phyloP scores from a whole-genome alignment of 2,113 vertebrate genomes.

The Limanda limanda region DNA sequence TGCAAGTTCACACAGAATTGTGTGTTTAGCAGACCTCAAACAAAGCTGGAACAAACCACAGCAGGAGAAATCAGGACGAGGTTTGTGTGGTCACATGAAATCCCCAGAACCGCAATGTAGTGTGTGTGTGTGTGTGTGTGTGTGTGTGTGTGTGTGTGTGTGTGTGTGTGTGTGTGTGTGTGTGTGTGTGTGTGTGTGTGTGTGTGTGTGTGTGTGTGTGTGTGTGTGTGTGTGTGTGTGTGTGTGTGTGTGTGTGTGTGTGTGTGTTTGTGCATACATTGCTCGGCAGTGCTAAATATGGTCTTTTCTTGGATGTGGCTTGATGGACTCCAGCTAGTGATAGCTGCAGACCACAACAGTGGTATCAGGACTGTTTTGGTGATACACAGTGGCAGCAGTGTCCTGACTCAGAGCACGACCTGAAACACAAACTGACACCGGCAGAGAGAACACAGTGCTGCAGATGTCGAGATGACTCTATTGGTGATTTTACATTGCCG shows the following conservation, averaged over 20 bases:
- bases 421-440: slow-evolving; percentile 43
- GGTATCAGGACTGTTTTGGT: slow-evolving; percentile 36
- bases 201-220: too few relatives aligned
- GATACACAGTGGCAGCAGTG: slow-evolving; percentile 65
- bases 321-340: slow-evolving; percentile 40
- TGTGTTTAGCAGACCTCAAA: slow-evolving; percentile 51
- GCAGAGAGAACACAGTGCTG: slow-evolving; percentile 11
- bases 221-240: too few relatives aligned
- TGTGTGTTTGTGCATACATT: slow-evolving; percentile 35
- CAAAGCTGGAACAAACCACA: slow-evolving; percentile 58
- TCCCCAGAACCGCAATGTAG: slow-evolving; percentile 25
- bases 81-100: slow-evolving; percentile 42
- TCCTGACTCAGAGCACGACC: slow-evolving; percentile 25
- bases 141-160: too few relatives aligned
- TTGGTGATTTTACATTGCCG: not conserved
- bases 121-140: too few relatives aligned
- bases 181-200: slow-evolving; percentile 17
- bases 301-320: slow-evolving; percentile 53
- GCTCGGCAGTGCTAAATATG: slow-evolving; percentile 41
- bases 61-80: slow-evolving; percentile 34
- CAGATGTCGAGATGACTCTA: slow-evolving; percentile 18
- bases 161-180: too few relatives aligned
- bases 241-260: not conserved
- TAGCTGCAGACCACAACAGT: slow-evolving; percentile 61
- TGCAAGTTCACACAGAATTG: slow-evolving; percentile 21